Percentiles rank a stretch among this genome's conserved stretches.
These are phyloP conservation scores for Zaprionus nigranus DNA, from an alignment of 1,140 invertebrate species.

Conservation along the genomic window DNA sequence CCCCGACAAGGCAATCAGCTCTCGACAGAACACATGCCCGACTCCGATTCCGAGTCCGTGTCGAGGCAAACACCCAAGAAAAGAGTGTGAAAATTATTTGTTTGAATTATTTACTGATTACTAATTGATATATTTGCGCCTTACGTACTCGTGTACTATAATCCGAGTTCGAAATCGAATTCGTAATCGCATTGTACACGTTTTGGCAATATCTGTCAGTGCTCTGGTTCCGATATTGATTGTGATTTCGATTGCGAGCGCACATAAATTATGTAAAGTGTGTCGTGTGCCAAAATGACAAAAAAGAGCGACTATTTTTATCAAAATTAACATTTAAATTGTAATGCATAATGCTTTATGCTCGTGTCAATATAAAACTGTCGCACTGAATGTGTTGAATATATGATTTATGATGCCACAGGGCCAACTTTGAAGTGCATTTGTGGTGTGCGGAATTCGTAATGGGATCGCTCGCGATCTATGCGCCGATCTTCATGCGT, in stretches of 20 bases:
- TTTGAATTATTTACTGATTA: conserved; percentile 64
- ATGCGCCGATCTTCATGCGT: background rate
- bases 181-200: conserved; percentile 8
- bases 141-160: conserved; percentile 13
- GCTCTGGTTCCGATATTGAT: conserved; percentile 62
- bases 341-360: conserved; percentile 42
- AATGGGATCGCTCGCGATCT: conserved; percentile 30
- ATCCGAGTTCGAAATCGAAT: background rate
- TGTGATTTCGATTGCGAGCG: conserved; percentile 40
- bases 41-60: background rate
- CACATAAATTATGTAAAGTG: conserved; percentile 74
- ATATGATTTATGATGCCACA: conserved; percentile 62
- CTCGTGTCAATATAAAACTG: conserved; percentile 61
- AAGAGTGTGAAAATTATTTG: conserved; percentile 63
- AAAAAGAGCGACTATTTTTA: conserved; percentile 14
- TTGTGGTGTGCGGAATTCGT: conserved; percentile 73
- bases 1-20: conserved; percentile 26
- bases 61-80: conserved; percentile 7
- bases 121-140: conserved; percentile 58
- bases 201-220: conserved; percentile 35
- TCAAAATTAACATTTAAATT: conserved; percentile 76
- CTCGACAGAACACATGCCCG: conserved; percentile 11
- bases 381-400: conserved; percentile 35
- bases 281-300: conserved; percentile 73
- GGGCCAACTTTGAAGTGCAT: conserved; percentile 56